A percentile compares a stretch with the other conserved stretches of the same genome.
phyloP scores from a whole-genome alignment of 2,113 vertebrate genomes.

The Ptilonorhynchus violaceus region DNA sequence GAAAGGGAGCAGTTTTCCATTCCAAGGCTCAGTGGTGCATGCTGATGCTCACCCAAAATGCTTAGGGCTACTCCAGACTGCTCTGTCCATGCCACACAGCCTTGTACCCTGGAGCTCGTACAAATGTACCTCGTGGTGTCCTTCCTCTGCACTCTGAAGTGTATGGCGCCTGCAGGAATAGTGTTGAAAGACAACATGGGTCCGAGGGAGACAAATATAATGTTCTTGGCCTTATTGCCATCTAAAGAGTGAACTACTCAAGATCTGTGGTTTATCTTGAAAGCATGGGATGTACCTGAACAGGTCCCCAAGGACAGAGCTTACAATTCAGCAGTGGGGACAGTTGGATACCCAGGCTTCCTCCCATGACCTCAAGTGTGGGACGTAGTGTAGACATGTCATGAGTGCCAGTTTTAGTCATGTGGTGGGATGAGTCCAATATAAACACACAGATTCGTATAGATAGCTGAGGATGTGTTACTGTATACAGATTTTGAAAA shows the following conservation, averaged over 20 bases:
- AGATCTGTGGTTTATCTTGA: neutral
- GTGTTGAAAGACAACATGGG: neutral
- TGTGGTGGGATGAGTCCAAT: neutral
- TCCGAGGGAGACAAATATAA: neutral
- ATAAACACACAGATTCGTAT: neutral
- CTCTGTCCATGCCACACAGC: neutral
- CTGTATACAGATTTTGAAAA: neutral
- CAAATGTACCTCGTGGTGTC: neutral
- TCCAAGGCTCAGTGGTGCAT: neutral
- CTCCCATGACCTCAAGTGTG: neutral
- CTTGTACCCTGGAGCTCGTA: neutral
- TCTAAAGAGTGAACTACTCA: accelerated
- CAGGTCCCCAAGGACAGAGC: neutral
- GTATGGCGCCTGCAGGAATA: neutral
- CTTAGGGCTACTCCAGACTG: neutral
- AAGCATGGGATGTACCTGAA: neutral
- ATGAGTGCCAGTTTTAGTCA: neutral
- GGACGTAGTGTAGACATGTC: neutral
- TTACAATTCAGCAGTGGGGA: neutral
- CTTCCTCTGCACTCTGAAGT: neutral
- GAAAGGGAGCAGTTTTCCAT: neutral
- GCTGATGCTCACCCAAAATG: neutral
- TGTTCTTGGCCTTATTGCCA: neutral
- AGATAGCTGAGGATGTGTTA: neutral
- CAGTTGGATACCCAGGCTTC: neutral